A percentile compares a stretch with the other conserved stretches of the same genome.
Conservation (phyloP, 1,140 invertebrate species). For the Elymnias hypermnestra region DNA sequence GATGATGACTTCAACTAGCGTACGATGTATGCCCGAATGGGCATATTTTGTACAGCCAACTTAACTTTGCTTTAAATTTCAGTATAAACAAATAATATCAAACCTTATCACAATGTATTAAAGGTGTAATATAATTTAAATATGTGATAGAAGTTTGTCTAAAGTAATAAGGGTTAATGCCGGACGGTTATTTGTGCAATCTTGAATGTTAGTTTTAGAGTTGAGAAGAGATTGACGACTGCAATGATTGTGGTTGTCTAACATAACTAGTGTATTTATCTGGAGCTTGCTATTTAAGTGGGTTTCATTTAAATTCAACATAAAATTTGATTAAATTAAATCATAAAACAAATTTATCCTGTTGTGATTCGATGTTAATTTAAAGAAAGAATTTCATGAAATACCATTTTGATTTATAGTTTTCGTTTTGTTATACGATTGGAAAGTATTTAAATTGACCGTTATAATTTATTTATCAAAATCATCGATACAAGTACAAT, state of each 20-base stretch:
- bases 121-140: conserved; percentile 16
- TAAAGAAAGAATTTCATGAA: too few species aligned
- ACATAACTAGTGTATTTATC: conserved; percentile 29
- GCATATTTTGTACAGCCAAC: conserved; percentile 23
- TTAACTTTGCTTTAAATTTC: conserved; percentile 18
- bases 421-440: too few species aligned
- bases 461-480: too few species aligned
- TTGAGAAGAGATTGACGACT: conserved; percentile 34
- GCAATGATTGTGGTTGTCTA: conserved; percentile 34
- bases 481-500: too few species aligned
- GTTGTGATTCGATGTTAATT: too few species aligned
- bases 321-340: too few species aligned
- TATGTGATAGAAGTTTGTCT: conserved; percentile 29
- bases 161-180: conserved; percentile 58
- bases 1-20: conserved; percentile 36
- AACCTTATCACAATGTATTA: conserved; percentile 30
- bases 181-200: conserved; percentile 56
- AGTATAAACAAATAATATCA: conserved; percentile 24
- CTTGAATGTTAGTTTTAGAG: conserved; percentile 55
- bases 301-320: conserved; percentile 54
- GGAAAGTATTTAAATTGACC: too few species aligned
- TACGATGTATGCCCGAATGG: conserved; percentile 29
- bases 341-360: too few species aligned
- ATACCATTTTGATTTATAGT: too few species aligned
- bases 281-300: conserved; percentile 39